Conservation (phyloP, 2,888 invertebrate species). For the Gibbula magus region DNA sequence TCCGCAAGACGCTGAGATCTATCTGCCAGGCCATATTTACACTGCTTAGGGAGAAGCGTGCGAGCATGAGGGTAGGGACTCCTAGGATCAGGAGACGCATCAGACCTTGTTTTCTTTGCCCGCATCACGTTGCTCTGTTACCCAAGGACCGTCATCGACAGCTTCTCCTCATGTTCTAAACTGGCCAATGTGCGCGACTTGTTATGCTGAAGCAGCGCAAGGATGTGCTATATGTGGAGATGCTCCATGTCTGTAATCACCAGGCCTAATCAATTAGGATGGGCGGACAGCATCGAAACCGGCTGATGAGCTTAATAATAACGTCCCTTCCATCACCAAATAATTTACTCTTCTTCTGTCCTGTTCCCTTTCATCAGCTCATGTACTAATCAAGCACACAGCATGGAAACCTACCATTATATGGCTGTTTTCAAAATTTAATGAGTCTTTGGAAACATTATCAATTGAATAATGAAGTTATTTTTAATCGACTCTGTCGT, state of each 20-base stretch:
- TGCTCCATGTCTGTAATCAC: neutral
- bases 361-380: no score
- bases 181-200: neutral
- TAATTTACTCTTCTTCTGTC: no score
- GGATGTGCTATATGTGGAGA: neutral
- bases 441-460: neutral
- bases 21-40: neutral
- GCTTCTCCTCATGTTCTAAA: neutral
- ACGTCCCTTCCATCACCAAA: no score
- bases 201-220: neutral
- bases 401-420: neutral
- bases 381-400: no score
- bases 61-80: neutral
- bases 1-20: no score
- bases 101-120: neutral
- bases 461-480: no score
- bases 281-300: neutral
- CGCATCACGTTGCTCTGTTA: neutral
- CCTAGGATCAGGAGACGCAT: slow-evolving; percentile 4
- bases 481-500: no score
- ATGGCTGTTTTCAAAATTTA: neutral
- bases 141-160: neutral
- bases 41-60: neutral
- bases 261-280: neutral
- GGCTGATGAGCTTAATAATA: neutral